These are phyloP conservation scores for Pterocles orientalis DNA, from an alignment of 2,113 vertebrate species.

Conservation along the genomic window DNA sequence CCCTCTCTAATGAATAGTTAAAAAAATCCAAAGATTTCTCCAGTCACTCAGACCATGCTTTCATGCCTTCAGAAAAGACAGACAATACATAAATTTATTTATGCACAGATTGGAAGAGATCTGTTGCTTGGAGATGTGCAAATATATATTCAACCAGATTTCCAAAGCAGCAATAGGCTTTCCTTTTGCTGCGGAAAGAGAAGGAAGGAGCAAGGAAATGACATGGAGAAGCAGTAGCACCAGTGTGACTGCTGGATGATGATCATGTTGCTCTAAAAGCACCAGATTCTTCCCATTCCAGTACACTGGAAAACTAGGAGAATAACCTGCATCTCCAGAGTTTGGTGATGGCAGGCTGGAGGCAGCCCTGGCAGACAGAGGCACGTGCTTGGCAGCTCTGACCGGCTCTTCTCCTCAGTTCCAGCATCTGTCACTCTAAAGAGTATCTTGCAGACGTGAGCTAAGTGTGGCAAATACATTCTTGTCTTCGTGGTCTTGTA, in stretches of 20 bases:
- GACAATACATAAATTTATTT: neutral
- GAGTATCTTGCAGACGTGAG: neutral
- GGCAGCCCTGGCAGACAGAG: neutral
- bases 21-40: conserved; percentile 16
- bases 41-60: neutral
- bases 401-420: neutral
- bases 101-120: neutral
- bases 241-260: neutral
- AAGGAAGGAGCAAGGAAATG: neutral
- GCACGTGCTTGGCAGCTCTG: neutral
- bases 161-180: neutral
- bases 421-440: neutral
- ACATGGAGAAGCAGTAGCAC: neutral
- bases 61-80: neutral
- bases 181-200: neutral
- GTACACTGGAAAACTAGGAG: neutral
- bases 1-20: neutral
- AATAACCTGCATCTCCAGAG: neutral
- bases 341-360: neutral
- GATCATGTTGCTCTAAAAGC: neutral
- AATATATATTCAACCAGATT: neutral
- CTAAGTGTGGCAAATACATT: neutral
- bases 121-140: conserved; percentile 35
- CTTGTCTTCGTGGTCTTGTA: neutral
- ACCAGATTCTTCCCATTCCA: neutral